Percentiles rank a stretch among this genome's conserved stretches.
phyloP scores from a whole-genome alignment of 1,140 invertebrate genomes.

The Drosophila mojavensis region DNA sequence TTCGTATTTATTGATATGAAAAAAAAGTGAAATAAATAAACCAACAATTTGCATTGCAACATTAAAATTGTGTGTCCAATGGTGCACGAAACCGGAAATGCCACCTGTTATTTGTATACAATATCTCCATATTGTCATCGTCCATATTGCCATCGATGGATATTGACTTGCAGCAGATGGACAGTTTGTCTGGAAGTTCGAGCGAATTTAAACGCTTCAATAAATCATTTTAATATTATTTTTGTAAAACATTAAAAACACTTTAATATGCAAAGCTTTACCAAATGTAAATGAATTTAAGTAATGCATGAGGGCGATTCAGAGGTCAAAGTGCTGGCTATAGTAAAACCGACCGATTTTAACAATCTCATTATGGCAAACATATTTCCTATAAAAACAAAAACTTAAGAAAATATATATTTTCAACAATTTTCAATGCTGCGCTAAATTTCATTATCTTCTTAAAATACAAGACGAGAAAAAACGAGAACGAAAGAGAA shows the following conservation, averaged over 20 bases:
- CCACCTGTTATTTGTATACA: constrained; percentile 67
- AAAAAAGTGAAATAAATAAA: background rate
- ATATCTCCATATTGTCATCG: constrained; percentile 48
- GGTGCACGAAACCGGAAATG: constrained; percentile 55
- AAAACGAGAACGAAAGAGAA: constrained; percentile 12
- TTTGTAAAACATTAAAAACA: background rate
- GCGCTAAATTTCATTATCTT: constrained; percentile 14
- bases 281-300: too few relatives aligned
- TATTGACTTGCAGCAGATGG: constrained; percentile 45
- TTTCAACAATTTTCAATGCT: background rate
- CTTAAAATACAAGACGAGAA: constrained; percentile 2
- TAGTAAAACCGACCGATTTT: too few relatives aligned
- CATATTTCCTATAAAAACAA: too few relatives aligned
- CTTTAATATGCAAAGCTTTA: background rate
- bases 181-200: constrained; percentile 63
- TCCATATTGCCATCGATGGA: constrained; percentile 14
- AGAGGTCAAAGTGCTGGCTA: too few relatives aligned
- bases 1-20: constrained; percentile 35
- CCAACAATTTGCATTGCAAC: constrained; percentile 27
- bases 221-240: constrained; percentile 50
- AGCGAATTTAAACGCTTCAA: constrained; percentile 66
- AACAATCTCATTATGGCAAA: too few relatives aligned
- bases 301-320: too few relatives aligned
- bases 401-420: too few relatives aligned
- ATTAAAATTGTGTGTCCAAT: constrained; percentile 40